Evolutionary conservation across 1,140 invertebrate genomes (phyloP).

Genomic region (Chrysopa pallens): DNA sequence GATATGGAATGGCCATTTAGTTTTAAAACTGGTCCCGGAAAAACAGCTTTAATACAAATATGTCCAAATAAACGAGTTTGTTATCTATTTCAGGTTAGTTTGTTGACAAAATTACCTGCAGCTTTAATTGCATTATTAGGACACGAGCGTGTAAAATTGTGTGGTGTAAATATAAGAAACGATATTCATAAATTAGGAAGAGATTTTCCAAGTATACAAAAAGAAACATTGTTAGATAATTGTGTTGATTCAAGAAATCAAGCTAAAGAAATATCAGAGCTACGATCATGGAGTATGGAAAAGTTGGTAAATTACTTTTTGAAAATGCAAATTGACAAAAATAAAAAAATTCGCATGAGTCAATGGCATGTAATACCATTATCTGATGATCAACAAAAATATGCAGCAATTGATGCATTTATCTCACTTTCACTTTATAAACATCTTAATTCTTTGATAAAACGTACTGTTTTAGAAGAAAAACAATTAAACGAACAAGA

Average conservation of each 20-base stretch:
- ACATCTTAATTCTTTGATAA: too few relatives aligned
- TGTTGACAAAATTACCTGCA: conserved; percentile 32
- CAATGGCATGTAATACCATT: conserved; percentile 39
- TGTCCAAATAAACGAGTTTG: conserved; percentile 28
- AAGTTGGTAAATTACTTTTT: conserved; percentile 33
- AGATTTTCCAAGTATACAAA: conserved; percentile 36
- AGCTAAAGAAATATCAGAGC: conserved; percentile 31
- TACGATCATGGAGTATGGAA: conserved; percentile 38
- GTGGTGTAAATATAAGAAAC: conserved; percentile 44
- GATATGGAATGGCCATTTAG: conserved; percentile 45
- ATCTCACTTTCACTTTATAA: conserved; percentile 8
- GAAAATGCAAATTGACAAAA: conserved; percentile 31
- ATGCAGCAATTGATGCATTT: conserved; percentile 49
- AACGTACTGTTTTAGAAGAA: too few relatives aligned
- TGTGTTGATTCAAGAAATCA: conserved; percentile 36
- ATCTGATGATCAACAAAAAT: conserved; percentile 30
- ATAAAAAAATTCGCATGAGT: conserved; percentile 34
- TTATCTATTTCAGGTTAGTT: conserved; percentile 34
- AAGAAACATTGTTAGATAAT: conserved; percentile 31
- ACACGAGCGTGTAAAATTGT: conserved; percentile 35
- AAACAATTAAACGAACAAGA: too few relatives aligned
- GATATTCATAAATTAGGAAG: conserved; percentile 40
- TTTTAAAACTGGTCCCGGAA: conserved; percentile 37
- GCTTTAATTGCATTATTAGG: conserved; percentile 29
- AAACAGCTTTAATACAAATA: conserved; percentile 38